Evolutionary conservation across 1,140 invertebrate species (phyloP), one percentile per base, ranked within the genome.

Genomic region (Drosophila oshimai): DNA sequence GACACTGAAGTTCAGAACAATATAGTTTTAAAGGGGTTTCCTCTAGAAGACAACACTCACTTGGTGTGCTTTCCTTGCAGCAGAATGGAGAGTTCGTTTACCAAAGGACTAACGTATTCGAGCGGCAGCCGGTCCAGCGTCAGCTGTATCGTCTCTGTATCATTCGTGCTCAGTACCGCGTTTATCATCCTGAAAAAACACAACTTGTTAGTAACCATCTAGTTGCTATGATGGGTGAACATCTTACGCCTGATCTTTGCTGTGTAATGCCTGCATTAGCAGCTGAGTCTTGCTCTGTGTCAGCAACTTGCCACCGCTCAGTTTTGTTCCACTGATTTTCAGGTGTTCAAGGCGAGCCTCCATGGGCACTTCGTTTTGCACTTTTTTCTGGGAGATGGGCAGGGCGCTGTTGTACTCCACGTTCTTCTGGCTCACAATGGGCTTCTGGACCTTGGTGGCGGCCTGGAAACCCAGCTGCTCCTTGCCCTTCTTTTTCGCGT

Each of bases 211-310:
- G 17, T n/a, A 17, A n/a, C 1, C 5, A 2, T 28, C 0, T 9
- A 6, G n/a, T 4, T 15, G 3, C 2, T 6, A 24, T n/a, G 26
- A 18, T 29, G 13, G 5, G 0, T 10, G 10, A 20, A 1, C 4
- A 7, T 55, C 91, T 80, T 74, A 93, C 93, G 87, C 92, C 74
- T 93, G 93, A 83, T 97, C 95, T 80, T 95, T 95, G 73, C 95
- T 96, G 67, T 95, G 95, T 29, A 97, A 91, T 0, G 94, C 95
- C 92, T 97, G 94, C 44, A 96, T 92, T 1, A 97, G 83, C 18
- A 96, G 91, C 64, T 96, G 95, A 0, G 94, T 94, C 65, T 95
- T 93, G 90, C 95, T 96, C 46, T 94, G 92, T 12, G 91, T 93
- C 64, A 93, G 93, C 34, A 83, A 33, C 24, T 87, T 81, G n/a